Base-by-base conservation (phyloP, 1,140 invertebrate genomes). In the Ptiloglossa arizonensis region DNA sequence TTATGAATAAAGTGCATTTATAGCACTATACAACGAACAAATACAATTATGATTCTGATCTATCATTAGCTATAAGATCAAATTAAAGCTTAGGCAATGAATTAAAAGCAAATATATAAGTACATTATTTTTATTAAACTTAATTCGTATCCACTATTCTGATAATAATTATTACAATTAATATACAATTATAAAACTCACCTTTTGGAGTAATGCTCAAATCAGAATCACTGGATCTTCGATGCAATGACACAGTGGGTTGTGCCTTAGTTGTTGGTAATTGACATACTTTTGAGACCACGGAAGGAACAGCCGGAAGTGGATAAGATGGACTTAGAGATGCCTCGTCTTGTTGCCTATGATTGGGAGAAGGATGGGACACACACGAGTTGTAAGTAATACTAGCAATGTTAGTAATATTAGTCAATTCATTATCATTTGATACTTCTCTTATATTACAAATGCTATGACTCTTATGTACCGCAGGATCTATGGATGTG, bases 211-310 rank as follows among this genome's bases (percentile, higher is more conserved):
- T 97, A 46, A 97, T 95, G 92, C 96, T 98, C 60, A 98, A 93
- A 92, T 99, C 98, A 3, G 98, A 98, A 90, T 98, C 98, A 5
- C 97, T 98, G 0, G 97, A 98, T 74, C 97, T 93, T 60, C 97
- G 93, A 87, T 96, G 95, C 69, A 96, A 95, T 71, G 91, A 92
- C 77, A 86, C 79, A 2, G 75, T 93, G 90, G 76, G 81, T 78
- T 79, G 92, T 87, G 91, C 93, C 89, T 93, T 94, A 60, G 89
- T 93, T 2, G 93, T 92, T 80, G 94, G 93, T 71, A 94, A 94
- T 69, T 94, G 93, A 6, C 90, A 86, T n/a, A 88, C 79, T 73
- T 90, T 86, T 77, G 91, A 63, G 0, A 85, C 80, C 76, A 87
- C 62, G 32, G 86, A 76, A 24, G 86, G 41, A 38, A 86, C 52